These are phyloP conservation scores for Acleris laterana DNA, from an alignment of 2,888 invertebrate genomes.

Conservation along the genomic window DNA sequence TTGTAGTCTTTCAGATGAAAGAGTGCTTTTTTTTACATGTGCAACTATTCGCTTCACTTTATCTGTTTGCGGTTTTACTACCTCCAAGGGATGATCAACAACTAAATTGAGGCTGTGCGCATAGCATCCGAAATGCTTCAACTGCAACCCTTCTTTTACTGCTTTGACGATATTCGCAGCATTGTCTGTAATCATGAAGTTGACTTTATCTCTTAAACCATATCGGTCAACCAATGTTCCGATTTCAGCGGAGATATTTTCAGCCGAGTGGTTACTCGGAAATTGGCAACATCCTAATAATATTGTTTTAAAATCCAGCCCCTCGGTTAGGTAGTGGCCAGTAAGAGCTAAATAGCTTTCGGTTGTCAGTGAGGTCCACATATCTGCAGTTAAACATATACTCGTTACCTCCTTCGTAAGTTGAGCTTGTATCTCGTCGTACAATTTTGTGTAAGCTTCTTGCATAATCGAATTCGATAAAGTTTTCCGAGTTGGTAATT, in stretches of 20 bases:
- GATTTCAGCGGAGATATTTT: not conserved
- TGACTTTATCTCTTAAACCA: not conserved
- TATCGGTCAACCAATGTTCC: not conserved
- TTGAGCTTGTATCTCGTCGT: not conserved
- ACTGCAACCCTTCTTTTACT: not conserved
- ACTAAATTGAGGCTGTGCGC: not conserved
- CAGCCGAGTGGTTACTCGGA: not conserved
- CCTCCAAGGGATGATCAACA: not conserved
- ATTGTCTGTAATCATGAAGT: not conserved
- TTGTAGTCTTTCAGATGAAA: not conserved
- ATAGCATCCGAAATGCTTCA: not conserved
- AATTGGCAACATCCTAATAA: no score
- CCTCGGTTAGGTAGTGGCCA: no score
- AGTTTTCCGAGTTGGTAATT: slow-evolving; percentile 43
- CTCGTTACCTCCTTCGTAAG: not conserved
- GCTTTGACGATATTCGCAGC: not conserved
- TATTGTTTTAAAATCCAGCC: no score
- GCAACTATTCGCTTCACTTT: not conserved
- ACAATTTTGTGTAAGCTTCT: not conserved
- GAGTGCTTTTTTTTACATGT: not conserved
- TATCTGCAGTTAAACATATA: not conserved
- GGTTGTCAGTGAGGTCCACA: no score
- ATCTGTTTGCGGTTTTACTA: not conserved
- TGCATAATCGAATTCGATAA: slow-evolving; percentile 39
- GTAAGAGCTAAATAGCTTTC: no score